These are phyloP conservation scores for Sebastes itinus DNA, from an alignment of 2,797 vertebrate genomes.

Conservation along the genomic window DNA sequence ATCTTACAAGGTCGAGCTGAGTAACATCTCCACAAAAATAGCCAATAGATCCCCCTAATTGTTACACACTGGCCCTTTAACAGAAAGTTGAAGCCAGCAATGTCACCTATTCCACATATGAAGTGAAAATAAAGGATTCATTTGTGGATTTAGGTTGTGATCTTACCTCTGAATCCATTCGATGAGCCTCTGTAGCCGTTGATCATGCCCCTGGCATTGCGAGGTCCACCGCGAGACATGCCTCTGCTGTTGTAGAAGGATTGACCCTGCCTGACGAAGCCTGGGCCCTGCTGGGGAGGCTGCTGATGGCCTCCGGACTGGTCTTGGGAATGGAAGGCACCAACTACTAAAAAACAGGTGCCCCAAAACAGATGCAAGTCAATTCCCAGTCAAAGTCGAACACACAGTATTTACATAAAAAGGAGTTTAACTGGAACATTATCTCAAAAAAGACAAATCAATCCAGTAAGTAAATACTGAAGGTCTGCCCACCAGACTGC, in stretches of 20 bases:
- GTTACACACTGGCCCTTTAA: neutral
- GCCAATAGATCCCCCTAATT: no score
- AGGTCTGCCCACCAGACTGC: constrained; percentile 87
- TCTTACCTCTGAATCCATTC: constrained; percentile 93
- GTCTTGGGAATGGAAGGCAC: constrained; percentile 94
- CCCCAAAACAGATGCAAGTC: neutral
- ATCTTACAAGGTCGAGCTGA: neutral
- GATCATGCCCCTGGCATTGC: constrained; percentile 92
- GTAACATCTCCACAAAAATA: neutral
- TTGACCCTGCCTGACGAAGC: constrained; percentile 90
- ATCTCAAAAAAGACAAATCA: neutral
- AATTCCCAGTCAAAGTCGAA: neutral
- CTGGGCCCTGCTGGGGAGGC: constrained; percentile 85
- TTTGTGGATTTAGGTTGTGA: neutral
- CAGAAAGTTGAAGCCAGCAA: neutral
- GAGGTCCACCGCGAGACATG: constrained; percentile 91
- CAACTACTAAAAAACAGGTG: constrained; percentile 79
- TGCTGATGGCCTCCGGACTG: constrained; percentile 84
- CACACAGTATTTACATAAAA: neutral
- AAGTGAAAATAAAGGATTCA: neutral
- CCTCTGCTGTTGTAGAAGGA: constrained; percentile 96
- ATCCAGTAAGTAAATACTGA: neutral
- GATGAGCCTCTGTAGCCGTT: constrained; percentile 96
- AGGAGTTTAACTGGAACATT: neutral
- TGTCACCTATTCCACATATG: neutral